phyloP scores from a whole-genome alignment of 1,140 invertebrate genomes.

The Bombus huntii region DNA sequence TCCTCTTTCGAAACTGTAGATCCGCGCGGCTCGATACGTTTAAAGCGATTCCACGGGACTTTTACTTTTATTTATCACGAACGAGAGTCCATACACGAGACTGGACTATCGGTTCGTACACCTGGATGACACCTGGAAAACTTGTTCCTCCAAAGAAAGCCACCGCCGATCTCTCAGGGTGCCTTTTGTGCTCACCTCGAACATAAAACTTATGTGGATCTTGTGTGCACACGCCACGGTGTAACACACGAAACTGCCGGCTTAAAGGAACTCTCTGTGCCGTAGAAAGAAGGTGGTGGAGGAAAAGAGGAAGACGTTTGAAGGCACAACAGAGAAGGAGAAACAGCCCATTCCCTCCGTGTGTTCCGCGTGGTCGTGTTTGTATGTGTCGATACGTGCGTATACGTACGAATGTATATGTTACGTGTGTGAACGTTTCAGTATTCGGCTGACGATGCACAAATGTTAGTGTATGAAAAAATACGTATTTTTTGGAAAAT shows the following conservation, averaged over 20 bases:
- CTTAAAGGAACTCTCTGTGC: conserved; percentile 62
- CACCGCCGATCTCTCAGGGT: not conserved
- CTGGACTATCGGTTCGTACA: conserved; percentile 10
- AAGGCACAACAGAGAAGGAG: conserved; percentile 44
- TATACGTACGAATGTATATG: no score
- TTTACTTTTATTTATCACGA: conserved; percentile 33
- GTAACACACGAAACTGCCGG: conserved; percentile 67
- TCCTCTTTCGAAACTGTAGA: not conserved
- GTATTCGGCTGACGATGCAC: not conserved
- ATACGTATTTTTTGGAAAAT: not conserved
- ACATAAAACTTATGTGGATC: conserved; percentile 14
- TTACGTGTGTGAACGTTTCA: not conserved
- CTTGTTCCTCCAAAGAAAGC: conserved; percentile 21
- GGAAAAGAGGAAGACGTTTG: conserved; percentile 41
- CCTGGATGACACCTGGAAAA: conserved; percentile 56
- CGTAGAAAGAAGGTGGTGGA: conserved; percentile 62
- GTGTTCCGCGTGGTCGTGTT: conserved; percentile 17
- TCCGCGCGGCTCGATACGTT: not conserved
- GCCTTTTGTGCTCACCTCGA: conserved; percentile 8
- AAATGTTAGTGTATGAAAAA: not conserved
- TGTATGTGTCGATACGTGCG: not conserved
- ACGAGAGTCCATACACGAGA: not conserved
- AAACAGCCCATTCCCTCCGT: conserved; percentile 43
- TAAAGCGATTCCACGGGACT: conserved; percentile 24
- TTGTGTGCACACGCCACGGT: conserved; percentile 59